These are phyloP conservation scores for Fundulus diaphanus DNA, from an alignment of 2,797 vertebrate genomes.

Conservation along the genomic window DNA sequence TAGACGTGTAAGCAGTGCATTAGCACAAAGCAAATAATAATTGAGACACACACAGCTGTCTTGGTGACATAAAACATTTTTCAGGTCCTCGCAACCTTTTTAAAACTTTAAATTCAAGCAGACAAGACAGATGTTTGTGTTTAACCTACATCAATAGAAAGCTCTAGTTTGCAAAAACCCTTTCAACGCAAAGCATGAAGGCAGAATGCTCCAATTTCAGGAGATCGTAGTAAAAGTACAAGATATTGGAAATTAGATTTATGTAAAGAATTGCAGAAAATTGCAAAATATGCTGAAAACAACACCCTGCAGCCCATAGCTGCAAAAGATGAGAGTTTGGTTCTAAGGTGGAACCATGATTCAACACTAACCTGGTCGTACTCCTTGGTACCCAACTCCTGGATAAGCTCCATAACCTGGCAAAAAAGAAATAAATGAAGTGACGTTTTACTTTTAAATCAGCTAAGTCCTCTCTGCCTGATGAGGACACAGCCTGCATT, in stretches of 20 bases:
- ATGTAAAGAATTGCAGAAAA: not conserved
- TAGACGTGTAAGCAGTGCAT: not conserved
- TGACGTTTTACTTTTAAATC: conserved; percentile 45
- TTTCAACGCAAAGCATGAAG: not conserved
- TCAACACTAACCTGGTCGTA: conserved; percentile 70
- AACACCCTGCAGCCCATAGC: not conserved
- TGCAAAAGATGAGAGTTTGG: not conserved
- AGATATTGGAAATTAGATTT: not conserved
- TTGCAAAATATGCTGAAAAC: not conserved
- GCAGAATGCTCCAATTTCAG: not conserved
- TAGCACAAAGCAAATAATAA: not conserved
- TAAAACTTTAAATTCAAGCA: not conserved
- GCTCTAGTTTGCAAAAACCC: not conserved
- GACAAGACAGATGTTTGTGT: not conserved
- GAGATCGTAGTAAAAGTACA: not conserved
- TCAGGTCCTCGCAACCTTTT: not conserved
- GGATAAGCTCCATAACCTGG: conserved; percentile 73
- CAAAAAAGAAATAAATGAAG: conserved; percentile 50
- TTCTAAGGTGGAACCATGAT: conserved; percentile 14
- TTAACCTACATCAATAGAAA: not conserved
- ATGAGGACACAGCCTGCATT: conserved; percentile 17
- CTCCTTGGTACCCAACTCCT: conserved; percentile 62
- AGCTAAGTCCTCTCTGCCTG: conserved; percentile 21
- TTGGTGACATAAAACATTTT: not conserved
- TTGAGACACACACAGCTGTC: not conserved